Base-by-base conservation (phyloP, 2,888 invertebrate genomes). In the Lymantria monacha region DNA sequence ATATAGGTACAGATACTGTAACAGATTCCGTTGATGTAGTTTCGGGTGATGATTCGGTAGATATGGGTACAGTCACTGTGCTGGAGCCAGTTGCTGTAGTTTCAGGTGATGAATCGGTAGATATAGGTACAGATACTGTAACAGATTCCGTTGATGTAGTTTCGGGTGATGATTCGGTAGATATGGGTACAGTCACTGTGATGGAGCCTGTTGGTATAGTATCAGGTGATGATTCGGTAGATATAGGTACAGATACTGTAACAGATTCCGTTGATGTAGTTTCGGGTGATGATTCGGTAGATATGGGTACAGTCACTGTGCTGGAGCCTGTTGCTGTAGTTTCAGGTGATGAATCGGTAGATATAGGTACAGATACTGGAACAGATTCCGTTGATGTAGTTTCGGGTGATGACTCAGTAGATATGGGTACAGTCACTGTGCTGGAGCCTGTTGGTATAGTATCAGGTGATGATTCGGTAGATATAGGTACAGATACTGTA, bases 351-450 rank as follows among this genome's bases (percentile, higher is more conserved):
- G 30, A n/a, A 3, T 42, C 42, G 3, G 42, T 22, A 10, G 42
- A n/a, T n/a, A 14, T 22, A 10, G 42, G 9, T 5, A 14, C 42
- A 11, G n/a, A 30, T n/a, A 12, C 11, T 50, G 50, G 42, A 3
- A 40, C 31, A 12, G 46, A 10, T 30, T 52, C 56, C 7, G 33
- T 9, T 10, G 59, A 48, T 15, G 51, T 43, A 0, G 46, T 3
- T 8, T 46, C 10, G 7, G 44, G 8, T 45, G 41, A 33, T 10
- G 33, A 7, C 9, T 33, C 33, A 3, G 33, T 33, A 33, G 33
- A 33, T 33, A 33, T 10, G 7, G 10, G 22, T 22, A 22, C 22
- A 22, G 22, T 22, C 22, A 22, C 22, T 22, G 22, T 22, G 22
- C 3, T 22, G 5, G 22, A 3, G 5, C 5, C 22, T 22, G 22